Percentiles rank a stretch among this genome's conserved stretches.
Conservation (phyloP, 2,888 invertebrate species). For the Campoletis raptor region DNA sequence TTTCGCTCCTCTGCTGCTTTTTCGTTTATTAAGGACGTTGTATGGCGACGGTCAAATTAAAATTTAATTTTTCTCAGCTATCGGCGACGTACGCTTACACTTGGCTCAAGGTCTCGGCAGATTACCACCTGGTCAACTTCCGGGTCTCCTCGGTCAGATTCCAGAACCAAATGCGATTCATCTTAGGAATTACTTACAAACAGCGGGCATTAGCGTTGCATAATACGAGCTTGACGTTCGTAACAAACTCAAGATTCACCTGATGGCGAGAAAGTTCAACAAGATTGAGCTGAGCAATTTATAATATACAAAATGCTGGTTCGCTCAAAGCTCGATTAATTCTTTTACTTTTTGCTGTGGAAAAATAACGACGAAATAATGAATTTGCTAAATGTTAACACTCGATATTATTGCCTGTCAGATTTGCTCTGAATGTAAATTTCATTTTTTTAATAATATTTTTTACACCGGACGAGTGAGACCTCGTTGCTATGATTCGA, state of each 20-base stretch:
- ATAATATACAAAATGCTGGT: slow-evolving; percentile 66
- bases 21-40: too few relatives aligned
- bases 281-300: slow-evolving; percentile 78
- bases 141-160: slow-evolving; percentile 88
- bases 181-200: slow-evolving; percentile 81
- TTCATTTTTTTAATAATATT: neutral
- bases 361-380: slow-evolving; percentile 31
- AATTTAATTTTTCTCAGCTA: slow-evolving; percentile 83
- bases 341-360: slow-evolving; percentile 15
- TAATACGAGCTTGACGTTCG: slow-evolving; percentile 80
- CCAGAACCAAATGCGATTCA: slow-evolving; percentile 81
- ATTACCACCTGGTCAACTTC: slow-evolving; percentile 90
- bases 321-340: slow-evolving; percentile 33
- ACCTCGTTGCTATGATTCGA: neutral
- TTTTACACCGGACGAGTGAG: neutral
- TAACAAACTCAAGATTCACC: slow-evolving; percentile 78
- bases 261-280: slow-evolving; percentile 79
- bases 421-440: neutral
- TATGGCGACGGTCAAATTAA: too few relatives aligned
- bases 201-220: slow-evolving; percentile 82
- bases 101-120: slow-evolving; percentile 91
- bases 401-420: neutral
- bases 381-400: slow-evolving; percentile 4
- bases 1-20: too few relatives aligned
- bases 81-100: slow-evolving; percentile 90